phyloP scores from a whole-genome alignment of 1,140 invertebrate genomes.

The Cepaea nemoralis region DNA sequence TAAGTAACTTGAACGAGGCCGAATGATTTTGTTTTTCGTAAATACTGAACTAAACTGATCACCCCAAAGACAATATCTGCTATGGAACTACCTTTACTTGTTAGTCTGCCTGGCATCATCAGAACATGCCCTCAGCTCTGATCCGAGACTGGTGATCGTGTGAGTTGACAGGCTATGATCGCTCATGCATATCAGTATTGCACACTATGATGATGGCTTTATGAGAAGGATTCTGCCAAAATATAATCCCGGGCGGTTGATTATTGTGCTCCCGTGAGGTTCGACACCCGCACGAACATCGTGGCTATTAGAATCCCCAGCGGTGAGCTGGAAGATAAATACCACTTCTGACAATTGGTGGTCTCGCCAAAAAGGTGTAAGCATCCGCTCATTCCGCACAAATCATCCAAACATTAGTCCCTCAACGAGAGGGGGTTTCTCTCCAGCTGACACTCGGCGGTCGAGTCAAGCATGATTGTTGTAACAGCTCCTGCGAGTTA shows the following conservation, averaged over 20 bases:
- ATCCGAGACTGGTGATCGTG: too few species aligned
- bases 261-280: neutral
- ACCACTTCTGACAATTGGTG: slow-evolving; percentile 24
- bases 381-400: slow-evolving; percentile 8
- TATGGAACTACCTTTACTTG: neutral
- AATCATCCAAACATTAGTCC: slow-evolving; percentile 24
- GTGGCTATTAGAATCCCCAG: neutral
- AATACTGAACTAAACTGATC: too few species aligned
- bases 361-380: neutral
- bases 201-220: neutral
- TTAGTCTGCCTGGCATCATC: too few species aligned
- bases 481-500: slow-evolving; percentile 26
- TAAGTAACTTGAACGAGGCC: too few species aligned
- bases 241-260: neutral
- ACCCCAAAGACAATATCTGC: too few species aligned
- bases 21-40: too few species aligned
- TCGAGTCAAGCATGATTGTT: neutral
- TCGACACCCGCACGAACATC: neutral
- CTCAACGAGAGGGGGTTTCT: neutral
- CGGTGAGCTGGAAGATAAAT: neutral
- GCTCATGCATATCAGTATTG: too few species aligned
- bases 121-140: too few species aligned
- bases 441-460: neutral
- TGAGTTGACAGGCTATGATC: too few species aligned
- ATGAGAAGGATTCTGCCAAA: neutral